phyloP scores from a whole-genome alignment of 2,888 invertebrate genomes.

The Raillietiella orientalis region DNA sequence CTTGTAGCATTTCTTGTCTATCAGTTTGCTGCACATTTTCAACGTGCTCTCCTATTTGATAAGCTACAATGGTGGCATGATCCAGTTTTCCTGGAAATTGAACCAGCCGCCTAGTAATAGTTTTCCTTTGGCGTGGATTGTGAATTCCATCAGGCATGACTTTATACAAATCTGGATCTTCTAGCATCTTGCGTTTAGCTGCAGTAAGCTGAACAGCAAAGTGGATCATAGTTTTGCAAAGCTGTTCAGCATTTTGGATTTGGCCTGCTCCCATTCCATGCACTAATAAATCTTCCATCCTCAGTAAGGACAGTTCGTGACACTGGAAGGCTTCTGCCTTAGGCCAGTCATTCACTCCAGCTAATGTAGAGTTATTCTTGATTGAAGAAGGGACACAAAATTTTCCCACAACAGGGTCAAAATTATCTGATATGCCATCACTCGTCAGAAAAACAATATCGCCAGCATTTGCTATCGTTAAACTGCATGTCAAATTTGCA shows the following conservation, averaged over 20 bases:
- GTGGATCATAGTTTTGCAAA: slow-evolving; percentile 36
- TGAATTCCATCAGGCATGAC: too few relatives aligned
- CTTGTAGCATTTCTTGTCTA: too few relatives aligned
- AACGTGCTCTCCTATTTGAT: slow-evolving; percentile 34
- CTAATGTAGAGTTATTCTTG: neutral
- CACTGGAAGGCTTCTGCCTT: slow-evolving; percentile 27
- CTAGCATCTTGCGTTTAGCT: slow-evolving; percentile 43
- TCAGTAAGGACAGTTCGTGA: slow-evolving; percentile 33
- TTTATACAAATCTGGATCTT: slow-evolving; percentile 39
- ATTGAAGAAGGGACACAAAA: slow-evolving; percentile 21
- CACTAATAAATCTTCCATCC: slow-evolving; percentile 36
- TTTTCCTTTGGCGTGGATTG: too few relatives aligned
- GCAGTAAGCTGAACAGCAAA: slow-evolving; percentile 45
- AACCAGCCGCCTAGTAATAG: too few relatives aligned
- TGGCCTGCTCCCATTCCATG: slow-evolving; percentile 15
- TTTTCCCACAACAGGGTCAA: slow-evolving; percentile 66
- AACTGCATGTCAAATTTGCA: slow-evolving; percentile 48
- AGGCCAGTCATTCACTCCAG: neutral
- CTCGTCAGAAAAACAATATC: slow-evolving; percentile 59
- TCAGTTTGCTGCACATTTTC: too few relatives aligned
- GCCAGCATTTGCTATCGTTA: slow-evolving; percentile 40
- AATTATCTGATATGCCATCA: slow-evolving; percentile 68
- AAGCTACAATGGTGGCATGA: slow-evolving; percentile 54
- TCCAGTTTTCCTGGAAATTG: slow-evolving; percentile 49
- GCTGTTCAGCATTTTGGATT: slow-evolving; percentile 17